Base-by-base conservation (phyloP, 2,113 vertebrate genomes). In the Balaenoptera acutorostrata region DNA sequence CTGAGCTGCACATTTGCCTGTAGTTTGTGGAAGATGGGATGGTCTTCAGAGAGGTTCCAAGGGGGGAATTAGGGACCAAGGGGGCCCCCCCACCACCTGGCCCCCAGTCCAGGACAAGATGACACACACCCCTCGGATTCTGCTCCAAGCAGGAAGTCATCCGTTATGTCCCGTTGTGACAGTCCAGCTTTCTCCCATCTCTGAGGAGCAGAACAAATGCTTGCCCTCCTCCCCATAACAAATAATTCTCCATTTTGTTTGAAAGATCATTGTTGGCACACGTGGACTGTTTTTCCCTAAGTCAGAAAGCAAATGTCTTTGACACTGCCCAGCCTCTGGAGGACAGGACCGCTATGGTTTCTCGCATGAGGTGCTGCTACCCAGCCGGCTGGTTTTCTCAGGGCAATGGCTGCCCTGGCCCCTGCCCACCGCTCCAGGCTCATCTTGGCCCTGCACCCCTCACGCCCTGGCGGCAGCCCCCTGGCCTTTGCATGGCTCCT, bases 121-220 rank as follows among this genome's bases (percentile, higher is more conserved):
- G 61, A 93, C 78, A 63, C 82, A 46, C 36, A 18, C 93, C 36
- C 77, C 15, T 8, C 0, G 6, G 61, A 55, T 77, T 57, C 80
- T 17, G 11, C 71, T 84, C 77, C 46, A 14, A 49, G 61, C 83
- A 93, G 97, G 94, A 97, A 95, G 90, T 66, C 85, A 15, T 88
- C 13, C 11, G 0, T 96, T 44, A 74, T 2, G 15, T 74, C 41
- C 72, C 0, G 0, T 33, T 6, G 72, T 71, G 90, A 93, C 87
- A 75, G 39, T 8, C 66, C 96, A 90, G 97, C 89, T 82, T 82
- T 68, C 31, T 81, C 57, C 41, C 29, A 9, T 93, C 87, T 36
- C 29, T 0, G 46, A 59, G n/a, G 9, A 82, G 57, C 63, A 1
- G 39, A 41, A 23, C 80, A 31, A 15, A 88, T 14, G 83, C 17